phyloP scores from a whole-genome alignment of 2,797 vertebrate species.

The Paratrypauchen microcephalus region DNA sequence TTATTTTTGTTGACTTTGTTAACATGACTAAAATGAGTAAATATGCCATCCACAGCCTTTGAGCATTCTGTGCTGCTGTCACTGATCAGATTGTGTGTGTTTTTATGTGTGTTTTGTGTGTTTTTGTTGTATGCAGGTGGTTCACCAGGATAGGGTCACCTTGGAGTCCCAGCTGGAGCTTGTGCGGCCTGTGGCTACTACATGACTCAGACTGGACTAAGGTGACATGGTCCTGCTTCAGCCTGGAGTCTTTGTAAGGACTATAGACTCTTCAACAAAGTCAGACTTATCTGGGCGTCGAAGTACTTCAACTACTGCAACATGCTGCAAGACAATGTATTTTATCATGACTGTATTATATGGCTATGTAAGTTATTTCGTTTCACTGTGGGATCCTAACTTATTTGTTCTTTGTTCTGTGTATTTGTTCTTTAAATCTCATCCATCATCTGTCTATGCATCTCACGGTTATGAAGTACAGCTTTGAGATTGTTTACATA shows the following conservation, averaged over 20 bases:
- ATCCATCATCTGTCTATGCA: background rate
- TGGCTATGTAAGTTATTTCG: conserved; percentile 29
- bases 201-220: conserved; percentile 69
- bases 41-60: conserved; percentile 9
- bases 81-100: conserved; percentile 19
- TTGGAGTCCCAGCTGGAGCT: conserved; percentile 92
- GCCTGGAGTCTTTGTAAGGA: conserved; percentile 16
- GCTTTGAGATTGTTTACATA: conserved; percentile 8
- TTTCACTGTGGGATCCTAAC: conserved; percentile 32
- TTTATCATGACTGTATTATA: conserved; percentile 36
- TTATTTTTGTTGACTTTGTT: conserved; percentile 13
- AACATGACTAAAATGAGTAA: conserved; percentile 16
- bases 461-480: conserved; percentile 10
- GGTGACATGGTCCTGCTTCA: conserved; percentile 2
- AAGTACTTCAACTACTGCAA: conserved; percentile 10
- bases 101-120: conserved; percentile 26
- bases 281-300: conserved; percentile 29
- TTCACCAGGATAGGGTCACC: conserved; percentile 90
- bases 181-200: conserved; percentile 85
- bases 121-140: conserved; percentile 80
- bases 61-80: conserved; percentile 10
- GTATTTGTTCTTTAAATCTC: background rate
- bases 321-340: conserved; percentile 26
- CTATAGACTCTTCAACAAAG: conserved; percentile 11
- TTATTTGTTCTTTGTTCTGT: conserved; percentile 38